A percentile compares a stretch with the other conserved stretches of the same genome.
These are phyloP conservation scores for Drosophila chauvacae DNA, from an alignment of 1,140 invertebrate species.

Conservation along the genomic window DNA sequence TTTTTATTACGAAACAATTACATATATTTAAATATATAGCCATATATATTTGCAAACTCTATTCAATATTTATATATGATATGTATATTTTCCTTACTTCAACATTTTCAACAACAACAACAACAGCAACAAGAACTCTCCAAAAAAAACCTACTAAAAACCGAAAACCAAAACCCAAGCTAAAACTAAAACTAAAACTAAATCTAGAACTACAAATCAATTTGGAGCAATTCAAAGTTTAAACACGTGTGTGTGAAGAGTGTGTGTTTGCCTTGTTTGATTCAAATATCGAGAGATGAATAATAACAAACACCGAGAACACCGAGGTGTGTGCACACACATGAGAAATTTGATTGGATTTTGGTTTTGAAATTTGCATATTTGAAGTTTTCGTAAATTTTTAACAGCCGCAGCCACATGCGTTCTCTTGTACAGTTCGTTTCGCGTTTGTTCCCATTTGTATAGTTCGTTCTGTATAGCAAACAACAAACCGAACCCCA, in stretches of 20 bases:
- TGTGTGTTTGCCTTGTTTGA: slow-evolving; percentile 29
- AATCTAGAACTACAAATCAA: slow-evolving; percentile 59
- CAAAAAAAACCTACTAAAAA: slow-evolving; percentile 43
- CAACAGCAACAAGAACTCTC: slow-evolving; percentile 48
- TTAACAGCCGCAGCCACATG: slow-evolving; percentile 49
- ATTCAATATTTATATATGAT: slow-evolving; percentile 83
- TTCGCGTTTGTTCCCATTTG: slow-evolving; percentile 56
- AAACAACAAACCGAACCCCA: slow-evolving; percentile 21
- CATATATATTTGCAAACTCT: slow-evolving; percentile 79
- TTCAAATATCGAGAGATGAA: slow-evolving; percentile 46
- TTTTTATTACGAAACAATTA: slow-evolving; percentile 66
- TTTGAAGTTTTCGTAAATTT: slow-evolving; percentile 62
- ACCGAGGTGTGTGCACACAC: slow-evolving; percentile 37
- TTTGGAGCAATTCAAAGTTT: slow-evolving; percentile 53
- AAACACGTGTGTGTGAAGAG: slow-evolving; percentile 26
- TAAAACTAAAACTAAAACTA: slow-evolving; percentile 40
- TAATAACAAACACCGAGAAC: slow-evolving; percentile 43
- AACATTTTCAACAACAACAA: slow-evolving; percentile 72
- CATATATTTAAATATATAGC: slow-evolving; percentile 71
- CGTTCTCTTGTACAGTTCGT: slow-evolving; percentile 60
- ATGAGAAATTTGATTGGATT: slow-evolving; percentile 70
- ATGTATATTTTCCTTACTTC: slow-evolving; percentile 73
- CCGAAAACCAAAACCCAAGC: slow-evolving; percentile 46
- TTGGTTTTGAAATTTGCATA: slow-evolving; percentile 77
- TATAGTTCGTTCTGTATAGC: slow-evolving; percentile 56